Conservation (phyloP, 2,888 invertebrate species). For the Latheticus oryzae region DNA sequence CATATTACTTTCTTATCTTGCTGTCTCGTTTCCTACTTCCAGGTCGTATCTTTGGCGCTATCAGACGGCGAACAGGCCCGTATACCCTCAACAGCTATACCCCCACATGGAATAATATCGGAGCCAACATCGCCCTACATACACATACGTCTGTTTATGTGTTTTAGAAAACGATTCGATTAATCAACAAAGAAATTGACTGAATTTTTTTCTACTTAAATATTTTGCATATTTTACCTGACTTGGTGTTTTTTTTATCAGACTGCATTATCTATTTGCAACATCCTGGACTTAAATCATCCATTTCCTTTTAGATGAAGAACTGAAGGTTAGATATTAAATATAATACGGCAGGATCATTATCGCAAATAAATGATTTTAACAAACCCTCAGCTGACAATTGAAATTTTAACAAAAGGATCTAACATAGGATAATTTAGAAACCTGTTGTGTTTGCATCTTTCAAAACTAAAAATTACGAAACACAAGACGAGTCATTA, state of each 20-base stretch:
- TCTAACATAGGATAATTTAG: too few species aligned
- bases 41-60: conserved; percentile 64
- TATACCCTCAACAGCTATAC: conserved; percentile 46
- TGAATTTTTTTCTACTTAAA: conserved; percentile 10
- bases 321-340: too few species aligned
- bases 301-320: conserved; percentile 2
- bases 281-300: conserved; percentile 16
- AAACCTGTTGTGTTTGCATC: too few species aligned
- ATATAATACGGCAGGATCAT: too few species aligned
- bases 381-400: too few species aligned
- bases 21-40: conserved; percentile 65
- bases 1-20: conserved; percentile 65
- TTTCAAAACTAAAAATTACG: too few species aligned
- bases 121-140: conserved; percentile 46
- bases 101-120: conserved; percentile 45
- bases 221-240: background rate
- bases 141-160: conserved; percentile 49
- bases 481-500: too few species aligned
- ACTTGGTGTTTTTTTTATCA: conserved; percentile 11
- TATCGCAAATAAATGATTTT: too few species aligned
- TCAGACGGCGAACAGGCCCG: conserved; percentile 61
- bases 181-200: too few species aligned
- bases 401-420: too few species aligned
- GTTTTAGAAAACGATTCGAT: conserved; percentile 44
- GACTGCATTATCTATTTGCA: background rate